Evolutionary conservation across 2,113 vertebrate species (phyloP), one percentile per base, ranked within the genome.

Genomic region (Ochotona princeps): DNA sequence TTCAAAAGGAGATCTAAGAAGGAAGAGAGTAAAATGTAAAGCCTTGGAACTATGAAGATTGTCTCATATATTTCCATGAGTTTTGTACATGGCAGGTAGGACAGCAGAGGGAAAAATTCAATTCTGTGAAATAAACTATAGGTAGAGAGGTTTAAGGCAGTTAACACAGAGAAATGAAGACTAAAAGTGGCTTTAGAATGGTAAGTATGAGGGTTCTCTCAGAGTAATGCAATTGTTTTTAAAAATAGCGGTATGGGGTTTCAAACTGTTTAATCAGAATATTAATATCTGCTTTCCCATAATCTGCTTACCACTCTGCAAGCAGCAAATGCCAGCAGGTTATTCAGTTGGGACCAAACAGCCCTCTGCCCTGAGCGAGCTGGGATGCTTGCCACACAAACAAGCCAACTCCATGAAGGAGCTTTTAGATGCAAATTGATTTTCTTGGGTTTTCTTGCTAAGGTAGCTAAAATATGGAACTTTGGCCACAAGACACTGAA

Each of bases 371-470:
- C 89, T 95, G 90, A 98, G 96, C 96, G 96, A 93, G 95, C 95
- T 96, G 96, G 94, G 95, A 97, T 97, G 90, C 65, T 87, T 97
- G 97, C 98, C 98, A 98, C 92, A 72, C 94, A 96, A 67, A 96
- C 89, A 95, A 96, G 98, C 97, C 97, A 98, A 95, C 80, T 96
- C 92, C 92, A 96, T 97, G 96, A 98, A 97, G 97, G 94, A 94
- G 91, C 93, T 97, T 97, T 94, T 88, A 91, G 96, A 97, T 97
- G 97, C 97, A 97, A 98, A 97, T 94, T 96, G 96, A 97, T 97
- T 96, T 95, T 97, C 94, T 96, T 91, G 94, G 89, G 93, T 96
- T 96, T 97, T 96, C 97, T 97, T 95, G 96, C 97, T 96, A 96
- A 98, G 96, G 95, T 97, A 96, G 96, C 95, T 97, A 89, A 97